phyloP scores from a whole-genome alignment of 2,888 invertebrate species.

The Polyommatus icarus region DNA sequence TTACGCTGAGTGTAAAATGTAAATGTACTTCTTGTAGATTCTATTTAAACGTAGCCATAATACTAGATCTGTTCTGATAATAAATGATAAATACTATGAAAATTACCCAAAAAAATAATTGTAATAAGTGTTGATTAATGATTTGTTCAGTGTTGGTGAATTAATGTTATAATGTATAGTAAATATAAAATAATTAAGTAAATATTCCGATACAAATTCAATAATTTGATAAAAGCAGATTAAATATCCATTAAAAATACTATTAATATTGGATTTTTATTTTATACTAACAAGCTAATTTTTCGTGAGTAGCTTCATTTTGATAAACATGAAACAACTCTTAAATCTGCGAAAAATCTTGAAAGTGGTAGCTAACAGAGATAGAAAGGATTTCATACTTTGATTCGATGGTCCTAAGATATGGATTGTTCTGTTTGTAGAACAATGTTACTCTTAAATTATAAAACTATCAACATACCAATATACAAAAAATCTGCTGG shows the following conservation, averaged over 20 bases:
- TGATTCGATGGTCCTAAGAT: too few species aligned
- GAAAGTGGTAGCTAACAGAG: too few species aligned
- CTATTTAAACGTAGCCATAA: constrained; percentile 40
- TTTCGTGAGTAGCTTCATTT: too few species aligned
- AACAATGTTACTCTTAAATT: too few species aligned
- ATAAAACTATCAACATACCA: too few species aligned
- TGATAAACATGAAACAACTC: too few species aligned
- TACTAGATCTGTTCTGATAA: constrained; percentile 58
- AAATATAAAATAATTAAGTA: constrained; percentile 19
- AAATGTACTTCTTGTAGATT: constrained; percentile 47
- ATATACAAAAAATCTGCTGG: too few species aligned
- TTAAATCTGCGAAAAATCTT: too few species aligned
- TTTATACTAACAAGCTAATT: too few species aligned
- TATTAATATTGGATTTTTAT: too few species aligned
- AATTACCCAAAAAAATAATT: constrained; percentile 55
- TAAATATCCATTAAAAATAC: background rate
- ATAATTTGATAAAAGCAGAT: background rate
- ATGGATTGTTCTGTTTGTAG: too few species aligned
- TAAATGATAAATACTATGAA: constrained; percentile 54
- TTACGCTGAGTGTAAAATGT: constrained; percentile 36
- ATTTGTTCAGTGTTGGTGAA: constrained; percentile 65
- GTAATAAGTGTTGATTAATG: constrained; percentile 73
- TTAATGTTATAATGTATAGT: constrained; percentile 51
- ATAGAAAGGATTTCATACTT: too few species aligned
- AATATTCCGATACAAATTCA: background rate